Percentiles rank a stretch among this genome's conserved stretches.
Conservation (phyloP, 2,113 vertebrate species). For the Saguinus midas region DNA sequence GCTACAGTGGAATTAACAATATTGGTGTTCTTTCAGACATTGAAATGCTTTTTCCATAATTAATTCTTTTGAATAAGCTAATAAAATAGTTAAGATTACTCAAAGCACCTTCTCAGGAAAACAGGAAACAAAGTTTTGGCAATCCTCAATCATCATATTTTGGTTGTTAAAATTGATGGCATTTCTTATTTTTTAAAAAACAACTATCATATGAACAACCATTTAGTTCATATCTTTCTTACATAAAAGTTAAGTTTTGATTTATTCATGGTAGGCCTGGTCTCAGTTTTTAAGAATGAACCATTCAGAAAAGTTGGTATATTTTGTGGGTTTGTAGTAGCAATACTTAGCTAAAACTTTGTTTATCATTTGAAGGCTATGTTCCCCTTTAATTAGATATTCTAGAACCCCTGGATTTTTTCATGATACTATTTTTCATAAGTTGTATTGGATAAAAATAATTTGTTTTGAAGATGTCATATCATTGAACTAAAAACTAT, state of each 20-base stretch:
- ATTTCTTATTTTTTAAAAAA: conserved; percentile 5
- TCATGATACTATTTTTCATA: background rate
- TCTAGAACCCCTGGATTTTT: background rate
- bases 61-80: background rate
- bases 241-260: background rate
- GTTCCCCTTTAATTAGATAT: background rate
- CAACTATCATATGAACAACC: background rate
- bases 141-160: background rate
- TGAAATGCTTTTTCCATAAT: background rate
- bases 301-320: background rate
- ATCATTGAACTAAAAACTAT: background rate
- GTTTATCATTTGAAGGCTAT: background rate
- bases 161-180: background rate
- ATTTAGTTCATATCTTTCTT: background rate
- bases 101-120: background rate
- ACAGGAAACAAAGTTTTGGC: background rate
- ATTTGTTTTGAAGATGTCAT: conserved; percentile 17
- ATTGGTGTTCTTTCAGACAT: background rate
- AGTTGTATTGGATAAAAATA: background rate
- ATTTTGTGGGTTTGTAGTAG: background rate
- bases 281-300: background rate
- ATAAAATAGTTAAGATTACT: background rate
- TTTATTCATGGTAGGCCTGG: background rate
- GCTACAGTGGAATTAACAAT: background rate
- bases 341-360: background rate